Base-by-base conservation (phyloP, 2,797 vertebrate species). In the Lutjanus campechanus region DNA sequence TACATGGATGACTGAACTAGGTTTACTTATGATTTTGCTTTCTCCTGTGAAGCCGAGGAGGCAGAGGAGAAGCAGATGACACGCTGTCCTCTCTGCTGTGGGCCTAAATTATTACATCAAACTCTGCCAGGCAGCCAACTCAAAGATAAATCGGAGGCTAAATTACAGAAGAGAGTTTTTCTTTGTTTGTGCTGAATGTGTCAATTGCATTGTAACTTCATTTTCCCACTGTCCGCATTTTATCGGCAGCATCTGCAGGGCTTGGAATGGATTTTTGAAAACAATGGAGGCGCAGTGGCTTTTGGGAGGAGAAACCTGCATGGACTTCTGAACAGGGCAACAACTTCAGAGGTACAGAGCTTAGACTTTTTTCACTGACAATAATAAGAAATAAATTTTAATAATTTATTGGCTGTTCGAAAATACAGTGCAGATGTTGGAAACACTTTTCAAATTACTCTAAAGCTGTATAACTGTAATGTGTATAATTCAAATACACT, bases 51-150 rank as follows among this genome's bases (percentile, higher is more conserved):
- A 83, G 1, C 76, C 5, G 19, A 5, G 1, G 8, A 78, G 20
- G 51, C 16, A 50, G 72, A 59, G 36, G 44, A 77, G 53, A 41
- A 54, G 66, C 43, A 82, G 66, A 68, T 17, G 69, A 70, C 67
- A 58, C 2, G 53, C 64, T 13, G 77, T 72, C 73, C 59, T 61
- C 69, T 61, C 69, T 43, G 58, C 66, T 55, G 71, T 54, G 76
- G 58, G 72, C 40, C 49, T 20, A 43, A 85, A 88, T 77, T 75
- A 86, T 79, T n/a, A 49, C 13, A 81, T 89, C 81, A 89, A 81
- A 79, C 65, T 53, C 62, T 16, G 55, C 61, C 71, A 71, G 73
- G 40, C 62, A 47, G 81, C 17, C 50, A 43, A 72, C 44, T 47
- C 49, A 65, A 36, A 73, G 58, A 85, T 63, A 81, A 81, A 79